phyloP scores from a whole-genome alignment of 2,888 invertebrate species.

The Orchestes rusci region DNA sequence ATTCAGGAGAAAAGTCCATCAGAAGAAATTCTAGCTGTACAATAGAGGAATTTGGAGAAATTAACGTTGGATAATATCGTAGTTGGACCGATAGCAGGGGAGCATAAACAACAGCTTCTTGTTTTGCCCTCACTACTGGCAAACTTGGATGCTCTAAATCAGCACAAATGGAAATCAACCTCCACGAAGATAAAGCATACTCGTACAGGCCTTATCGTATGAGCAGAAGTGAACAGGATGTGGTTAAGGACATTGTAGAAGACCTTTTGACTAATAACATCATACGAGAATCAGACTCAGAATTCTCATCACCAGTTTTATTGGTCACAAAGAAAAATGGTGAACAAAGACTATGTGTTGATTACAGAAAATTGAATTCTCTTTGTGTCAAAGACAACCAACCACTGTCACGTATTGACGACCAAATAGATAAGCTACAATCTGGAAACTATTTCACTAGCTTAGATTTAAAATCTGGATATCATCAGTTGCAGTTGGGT shows the following conservation, averaged over 20 bases:
- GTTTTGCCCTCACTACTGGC: constrained; percentile 17
- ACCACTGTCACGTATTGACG: constrained; percentile 25
- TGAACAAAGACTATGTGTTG: constrained; percentile 25
- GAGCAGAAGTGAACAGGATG: constrained; percentile 22
- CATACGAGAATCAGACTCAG: constrained; percentile 24
- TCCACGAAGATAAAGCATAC: constrained; percentile 24
- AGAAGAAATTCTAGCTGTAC: background rate
- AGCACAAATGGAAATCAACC: constrained; percentile 18
- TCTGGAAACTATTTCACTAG: constrained; percentile 23
- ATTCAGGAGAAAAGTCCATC: background rate
- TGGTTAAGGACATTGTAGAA: constrained; percentile 23
- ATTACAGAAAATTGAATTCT: constrained; percentile 24
- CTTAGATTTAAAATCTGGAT: constrained; percentile 25
- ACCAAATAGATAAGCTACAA: constrained; percentile 20
- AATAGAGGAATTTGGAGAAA: background rate
- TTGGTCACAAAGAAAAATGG: constrained; percentile 27
- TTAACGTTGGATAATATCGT: background rate
- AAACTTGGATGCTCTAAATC: constrained; percentile 26
- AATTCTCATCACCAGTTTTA: constrained; percentile 25
- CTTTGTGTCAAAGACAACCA: constrained; percentile 22
- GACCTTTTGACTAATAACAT: constrained; percentile 21
- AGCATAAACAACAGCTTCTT: constrained; percentile 23
- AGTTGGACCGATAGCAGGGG: constrained; percentile 24
- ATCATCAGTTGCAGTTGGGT: constrained; percentile 22
- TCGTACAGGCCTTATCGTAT: constrained; percentile 26